Evolutionary conservation across 2,113 vertebrate genomes (phyloP).

Genomic region (Reinhardtius hippoglossoides): DNA sequence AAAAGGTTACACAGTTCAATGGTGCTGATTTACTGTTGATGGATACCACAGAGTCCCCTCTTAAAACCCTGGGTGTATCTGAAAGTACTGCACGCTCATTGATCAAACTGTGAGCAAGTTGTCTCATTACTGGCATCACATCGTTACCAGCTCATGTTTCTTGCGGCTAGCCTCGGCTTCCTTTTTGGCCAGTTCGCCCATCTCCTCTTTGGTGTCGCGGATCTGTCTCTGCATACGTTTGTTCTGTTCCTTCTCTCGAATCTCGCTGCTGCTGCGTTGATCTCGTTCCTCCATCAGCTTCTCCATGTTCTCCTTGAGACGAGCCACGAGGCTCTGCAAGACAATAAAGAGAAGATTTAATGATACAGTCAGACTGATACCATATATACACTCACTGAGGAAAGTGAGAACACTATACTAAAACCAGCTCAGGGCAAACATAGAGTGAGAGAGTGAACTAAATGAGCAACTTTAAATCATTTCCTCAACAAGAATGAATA

Average conservation of each 20-base stretch:
- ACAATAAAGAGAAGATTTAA: not conserved
- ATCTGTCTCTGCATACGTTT: slow-evolving; percentile 95
- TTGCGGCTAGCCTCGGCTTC: slow-evolving; percentile 96
- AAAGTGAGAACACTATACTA: too few relatives aligned
- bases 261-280: slow-evolving; percentile 89
- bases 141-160: slow-evolving; percentile 93
- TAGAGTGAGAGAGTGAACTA: too few relatives aligned
- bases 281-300: slow-evolving; percentile 96
- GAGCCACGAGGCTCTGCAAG: slow-evolving; percentile 87
- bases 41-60: not conserved
- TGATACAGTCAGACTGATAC: not conserved
- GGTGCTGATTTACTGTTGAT: slow-evolving; percentile 8
- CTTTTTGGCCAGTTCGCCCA: slow-evolving; percentile 92
- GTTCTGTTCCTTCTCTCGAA: slow-evolving; percentile 95
- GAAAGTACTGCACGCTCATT: not conserved
- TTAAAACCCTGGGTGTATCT: not conserved
- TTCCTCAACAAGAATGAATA: too few relatives aligned
- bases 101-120: not conserved
- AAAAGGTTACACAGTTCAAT: not conserved
- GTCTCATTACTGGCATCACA: not conserved
- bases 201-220: slow-evolving; percentile 94
- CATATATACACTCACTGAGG: too few relatives aligned
- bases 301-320: slow-evolving; percentile 96
- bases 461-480: too few relatives aligned
- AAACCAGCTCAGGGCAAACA: too few relatives aligned